These are phyloP conservation scores for Poeciliopsis turneri DNA, from an alignment of 2,797 vertebrate genomes.

Conservation along the genomic window DNA sequence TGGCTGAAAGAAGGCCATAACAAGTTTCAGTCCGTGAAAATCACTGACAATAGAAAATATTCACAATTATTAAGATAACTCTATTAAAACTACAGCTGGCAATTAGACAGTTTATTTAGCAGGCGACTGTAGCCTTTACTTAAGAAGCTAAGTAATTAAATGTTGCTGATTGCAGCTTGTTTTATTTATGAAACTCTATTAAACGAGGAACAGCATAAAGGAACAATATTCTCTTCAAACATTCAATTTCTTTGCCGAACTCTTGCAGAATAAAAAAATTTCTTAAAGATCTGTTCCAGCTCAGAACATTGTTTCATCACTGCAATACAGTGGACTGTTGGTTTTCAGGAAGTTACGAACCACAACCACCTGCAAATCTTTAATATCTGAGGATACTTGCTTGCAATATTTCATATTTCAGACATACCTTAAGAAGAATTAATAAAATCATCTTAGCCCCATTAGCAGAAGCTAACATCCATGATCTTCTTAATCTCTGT, in stretches of 20 bases:
- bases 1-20: not conserved
- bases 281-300: not conserved
- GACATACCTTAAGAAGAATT: not conserved
- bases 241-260: not conserved
- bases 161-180: not conserved
- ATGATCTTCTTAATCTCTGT: not conserved
- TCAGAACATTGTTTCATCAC: not conserved
- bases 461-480: not conserved
- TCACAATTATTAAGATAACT: not conserved
- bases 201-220: not conserved
- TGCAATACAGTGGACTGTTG: not conserved
- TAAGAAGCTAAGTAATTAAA: not conserved
- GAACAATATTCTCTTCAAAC: not conserved
- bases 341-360: not conserved
- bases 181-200: not conserved
- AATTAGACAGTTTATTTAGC: not conserved
- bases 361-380: not conserved
- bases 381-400: not conserved
- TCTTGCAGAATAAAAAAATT: not conserved
- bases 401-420: not conserved
- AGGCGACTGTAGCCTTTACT: not conserved
- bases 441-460: not conserved
- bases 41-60: not conserved
- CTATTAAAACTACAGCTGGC: not conserved
- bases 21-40: not conserved